Conservation (phyloP, 2,797 vertebrate species). For the Enteromius trimaculatus region DNA sequence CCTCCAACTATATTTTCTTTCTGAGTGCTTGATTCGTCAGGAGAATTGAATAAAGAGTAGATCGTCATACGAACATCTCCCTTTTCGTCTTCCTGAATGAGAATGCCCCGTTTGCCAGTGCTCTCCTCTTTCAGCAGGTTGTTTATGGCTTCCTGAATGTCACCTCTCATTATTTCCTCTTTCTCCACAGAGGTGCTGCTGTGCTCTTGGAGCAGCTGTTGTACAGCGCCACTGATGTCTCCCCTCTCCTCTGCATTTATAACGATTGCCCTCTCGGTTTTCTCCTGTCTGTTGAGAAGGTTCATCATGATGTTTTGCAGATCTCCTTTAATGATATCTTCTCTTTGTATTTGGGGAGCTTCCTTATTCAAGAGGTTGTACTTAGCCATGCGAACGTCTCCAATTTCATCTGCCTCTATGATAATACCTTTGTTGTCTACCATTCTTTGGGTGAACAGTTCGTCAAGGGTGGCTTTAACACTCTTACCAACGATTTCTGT, state of each 20-base stretch:
- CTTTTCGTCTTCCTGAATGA: constrained; percentile 92
- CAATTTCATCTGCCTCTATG: constrained; percentile 90
- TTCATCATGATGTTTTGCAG: constrained; percentile 89
- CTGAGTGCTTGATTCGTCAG: constrained; percentile 69
- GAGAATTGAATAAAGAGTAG: constrained; percentile 90
- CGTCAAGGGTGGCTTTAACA: constrained; percentile 87
- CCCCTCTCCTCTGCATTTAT: constrained; percentile 89
- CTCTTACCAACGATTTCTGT: constrained; percentile 89
- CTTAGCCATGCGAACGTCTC: constrained; percentile 92
- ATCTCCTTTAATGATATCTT: constrained; percentile 87
- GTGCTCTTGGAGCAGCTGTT: constrained; percentile 85
- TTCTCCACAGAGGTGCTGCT: constrained; percentile 76
- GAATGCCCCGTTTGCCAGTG: constrained; percentile 84
- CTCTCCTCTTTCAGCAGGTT: constrained; percentile 79
- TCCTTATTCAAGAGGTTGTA: constrained; percentile 90
- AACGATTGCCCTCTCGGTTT: constrained; percentile 75
- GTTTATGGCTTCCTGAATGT: constrained; percentile 87
- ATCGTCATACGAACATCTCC: constrained; percentile 91
- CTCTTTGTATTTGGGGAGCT: constrained; percentile 87
- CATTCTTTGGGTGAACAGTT: constrained; percentile 87
- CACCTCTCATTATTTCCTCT: constrained; percentile 86
- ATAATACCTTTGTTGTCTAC: constrained; percentile 88
- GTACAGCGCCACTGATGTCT: constrained; percentile 83
- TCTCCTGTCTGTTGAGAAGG: constrained; percentile 81
- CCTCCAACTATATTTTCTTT: constrained; percentile 84